These are phyloP conservation scores for Apoda limacodes DNA, from an alignment of 2,888 invertebrate species.

Conservation along the genomic window DNA sequence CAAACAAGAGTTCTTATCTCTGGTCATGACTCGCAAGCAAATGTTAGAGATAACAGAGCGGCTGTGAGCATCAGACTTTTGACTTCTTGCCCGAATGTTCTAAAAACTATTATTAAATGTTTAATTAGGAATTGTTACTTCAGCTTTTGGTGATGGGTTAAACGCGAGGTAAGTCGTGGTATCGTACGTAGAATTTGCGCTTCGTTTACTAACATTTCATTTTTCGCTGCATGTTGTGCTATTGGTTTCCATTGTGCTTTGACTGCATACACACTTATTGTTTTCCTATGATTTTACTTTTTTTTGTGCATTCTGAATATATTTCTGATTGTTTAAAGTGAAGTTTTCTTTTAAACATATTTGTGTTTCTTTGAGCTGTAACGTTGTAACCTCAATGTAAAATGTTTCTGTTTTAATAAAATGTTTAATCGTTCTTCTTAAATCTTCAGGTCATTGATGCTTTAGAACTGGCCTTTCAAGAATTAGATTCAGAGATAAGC, in stretches of 20 bases:
- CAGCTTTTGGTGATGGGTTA: slow-evolving; percentile 57
- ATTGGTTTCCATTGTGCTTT: no score
- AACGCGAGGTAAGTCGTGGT: slow-evolving; percentile 44
- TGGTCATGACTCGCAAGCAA: no score
- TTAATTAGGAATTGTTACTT: slow-evolving; percentile 34
- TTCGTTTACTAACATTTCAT: slow-evolving; percentile 39
- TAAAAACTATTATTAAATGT: slow-evolving; percentile 20
- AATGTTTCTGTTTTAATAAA: neutral
- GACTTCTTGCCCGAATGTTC: no score
- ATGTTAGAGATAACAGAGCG: no score
- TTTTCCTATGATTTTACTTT: slow-evolving; percentile 10
- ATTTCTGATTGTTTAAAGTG: neutral
- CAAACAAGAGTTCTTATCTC: no score
- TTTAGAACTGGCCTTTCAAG: slow-evolving; percentile 73
- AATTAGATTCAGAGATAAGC: slow-evolving; percentile 68
- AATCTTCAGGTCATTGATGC: slow-evolving; percentile 71
- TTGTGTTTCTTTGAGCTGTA: slow-evolving; percentile 9
- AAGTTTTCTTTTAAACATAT: slow-evolving; percentile 9
- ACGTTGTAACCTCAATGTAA: slow-evolving; percentile 7
- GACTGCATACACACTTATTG: slow-evolving; percentile 14
- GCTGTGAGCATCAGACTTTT: no score
- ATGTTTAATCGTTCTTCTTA: slow-evolving; percentile 9
- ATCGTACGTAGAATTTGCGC: slow-evolving; percentile 30
- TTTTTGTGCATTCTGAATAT: neutral
- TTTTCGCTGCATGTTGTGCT: slow-evolving; percentile 38